Percentiles rank a stretch among this genome's conserved stretches.
Evolutionary conservation across 2,888 invertebrate genomes (phyloP).

Genomic region (Eristalis arbustorum): DNA sequence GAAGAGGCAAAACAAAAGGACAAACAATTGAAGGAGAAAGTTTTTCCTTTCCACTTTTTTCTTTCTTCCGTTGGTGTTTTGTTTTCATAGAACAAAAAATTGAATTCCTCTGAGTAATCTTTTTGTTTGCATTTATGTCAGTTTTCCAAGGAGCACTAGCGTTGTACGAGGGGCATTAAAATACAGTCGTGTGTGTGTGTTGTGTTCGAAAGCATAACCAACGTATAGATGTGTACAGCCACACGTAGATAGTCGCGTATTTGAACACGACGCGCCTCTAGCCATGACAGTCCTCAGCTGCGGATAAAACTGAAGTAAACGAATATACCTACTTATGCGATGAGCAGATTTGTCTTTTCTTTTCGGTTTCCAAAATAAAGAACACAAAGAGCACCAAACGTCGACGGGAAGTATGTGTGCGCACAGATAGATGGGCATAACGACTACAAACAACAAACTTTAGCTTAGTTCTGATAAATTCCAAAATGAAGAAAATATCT

Average conservation of each 20-base stretch:
- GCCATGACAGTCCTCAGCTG: conserved; percentile 44
- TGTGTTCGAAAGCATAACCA: neutral
- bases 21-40: conserved; percentile 58
- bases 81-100: conserved; percentile 34
- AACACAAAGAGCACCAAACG: conserved; percentile 36
- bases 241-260: conserved; percentile 9
- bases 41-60: conserved; percentile 42
- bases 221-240: neutral
- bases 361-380: conserved; percentile 48
- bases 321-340: conserved; percentile 64
- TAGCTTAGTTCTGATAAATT: conserved; percentile 40
- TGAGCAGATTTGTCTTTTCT: conserved; percentile 64
- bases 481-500: conserved; percentile 41
- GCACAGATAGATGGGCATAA: conserved; percentile 13
- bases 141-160: conserved; percentile 31
- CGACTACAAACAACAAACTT: conserved; percentile 37
- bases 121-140: conserved; percentile 63
- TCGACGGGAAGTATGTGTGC: neutral
- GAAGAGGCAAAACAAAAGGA: conserved; percentile 50
- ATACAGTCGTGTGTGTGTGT: neutral
- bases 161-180: conserved; percentile 23
- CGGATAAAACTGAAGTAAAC: conserved; percentile 43
- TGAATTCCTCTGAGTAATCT: conserved; percentile 55
- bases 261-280: conserved; percentile 39
- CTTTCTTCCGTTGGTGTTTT: neutral